Conservation (phyloP, 1,140 invertebrate species). For the Macrosteles quadrilineatus region DNA sequence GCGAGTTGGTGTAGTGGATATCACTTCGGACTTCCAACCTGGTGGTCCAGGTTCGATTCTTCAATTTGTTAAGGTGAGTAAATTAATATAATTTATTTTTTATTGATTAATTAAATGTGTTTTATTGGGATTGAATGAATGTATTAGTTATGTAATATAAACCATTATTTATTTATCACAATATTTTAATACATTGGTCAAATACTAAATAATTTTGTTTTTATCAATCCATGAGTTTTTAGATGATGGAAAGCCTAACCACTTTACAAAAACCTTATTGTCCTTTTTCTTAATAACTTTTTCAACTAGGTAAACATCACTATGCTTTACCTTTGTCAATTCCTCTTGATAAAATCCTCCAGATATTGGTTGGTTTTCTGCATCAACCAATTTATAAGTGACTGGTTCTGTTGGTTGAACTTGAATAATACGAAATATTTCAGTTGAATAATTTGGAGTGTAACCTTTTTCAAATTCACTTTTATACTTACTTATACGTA, state of each 20-base stretch:
- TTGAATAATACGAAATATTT: conserved; percentile 11
- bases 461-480: conserved; percentile 33
- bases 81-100: too few species aligned
- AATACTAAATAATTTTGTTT: too few species aligned
- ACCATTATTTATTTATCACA: too few species aligned
- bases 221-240: conserved; percentile 23
- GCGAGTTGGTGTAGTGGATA: not conserved
- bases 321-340: conserved; percentile 38
- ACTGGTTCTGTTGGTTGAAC: conserved; percentile 3
- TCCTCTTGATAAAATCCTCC: conserved; percentile 34
- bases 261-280: conserved; percentile 33
- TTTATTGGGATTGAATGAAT: too few species aligned
- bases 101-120: too few species aligned
- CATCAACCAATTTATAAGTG: conserved; percentile 31
- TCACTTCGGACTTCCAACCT: not conserved
- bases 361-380: not conserved
- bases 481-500: conserved; percentile 33
- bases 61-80: too few species aligned
- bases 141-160: too few species aligned
- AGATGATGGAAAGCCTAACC: conserved; percentile 30
- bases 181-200: too few species aligned
- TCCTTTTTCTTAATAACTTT: conserved; percentile 37
- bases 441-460: conserved; percentile 27
- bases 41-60: too few species aligned
- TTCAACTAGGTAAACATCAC: conserved; percentile 45